Percentiles rank a stretch among this genome's conserved stretches.
Conservation (phyloP, 2,888 invertebrate genomes). For the Lacanobia wlatinum region DNA sequence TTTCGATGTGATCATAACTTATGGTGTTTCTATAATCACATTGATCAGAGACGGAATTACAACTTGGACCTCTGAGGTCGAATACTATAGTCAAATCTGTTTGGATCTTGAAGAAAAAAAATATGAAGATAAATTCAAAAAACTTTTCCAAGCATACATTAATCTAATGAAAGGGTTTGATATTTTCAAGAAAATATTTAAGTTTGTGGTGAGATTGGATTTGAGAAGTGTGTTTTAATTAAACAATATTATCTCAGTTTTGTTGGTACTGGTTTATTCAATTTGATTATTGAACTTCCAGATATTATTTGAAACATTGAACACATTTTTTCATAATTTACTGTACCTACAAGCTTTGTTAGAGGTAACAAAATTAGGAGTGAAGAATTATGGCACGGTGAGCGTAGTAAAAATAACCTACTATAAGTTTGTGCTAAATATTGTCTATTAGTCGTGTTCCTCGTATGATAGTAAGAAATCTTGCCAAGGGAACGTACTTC, state of each 20-base stretch:
- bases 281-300: too few species aligned
- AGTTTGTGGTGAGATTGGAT: constrained; percentile 21
- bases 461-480: too few species aligned
- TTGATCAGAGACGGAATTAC: constrained; percentile 39
- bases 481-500: too few species aligned
- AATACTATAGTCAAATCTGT: constrained; percentile 15
- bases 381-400: background rate
- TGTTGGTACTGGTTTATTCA: too few species aligned
- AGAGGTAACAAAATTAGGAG: background rate
- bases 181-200: constrained; percentile 42
- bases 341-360: constrained; percentile 24
- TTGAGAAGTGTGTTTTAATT: background rate
- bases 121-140: constrained; percentile 3
- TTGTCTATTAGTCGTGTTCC: too few species aligned
- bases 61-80: constrained; percentile 36
- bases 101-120: constrained; percentile 14
- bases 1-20: constrained; percentile 14
- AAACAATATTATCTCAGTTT: background rate
- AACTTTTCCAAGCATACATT: constrained; percentile 38
- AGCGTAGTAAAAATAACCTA: constrained; percentile 3
- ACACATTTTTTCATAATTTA: constrained; percentile 33
- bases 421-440: too few species aligned
- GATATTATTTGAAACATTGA: constrained; percentile 25
- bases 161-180: constrained; percentile 38
- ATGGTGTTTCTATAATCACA: constrained; percentile 28